Conservation (phyloP, 2,797 vertebrate species). For the Chelmon rostratus region DNA sequence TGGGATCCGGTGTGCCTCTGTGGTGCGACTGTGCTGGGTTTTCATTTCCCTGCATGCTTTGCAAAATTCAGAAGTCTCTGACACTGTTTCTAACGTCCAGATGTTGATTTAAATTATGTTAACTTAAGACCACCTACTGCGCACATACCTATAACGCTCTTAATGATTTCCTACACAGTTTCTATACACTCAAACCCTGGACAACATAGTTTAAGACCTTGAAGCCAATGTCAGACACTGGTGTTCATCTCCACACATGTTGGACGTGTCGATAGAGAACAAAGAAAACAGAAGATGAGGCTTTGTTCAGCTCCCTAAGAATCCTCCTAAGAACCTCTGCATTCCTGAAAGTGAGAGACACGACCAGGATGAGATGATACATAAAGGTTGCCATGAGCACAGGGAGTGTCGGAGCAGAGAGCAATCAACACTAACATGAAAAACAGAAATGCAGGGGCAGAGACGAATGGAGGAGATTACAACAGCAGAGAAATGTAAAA, state of each 20-base stretch:
- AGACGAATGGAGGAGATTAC: no score
- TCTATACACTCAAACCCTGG: not conserved
- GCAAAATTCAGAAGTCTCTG: not conserved
- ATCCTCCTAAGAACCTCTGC: not conserved
- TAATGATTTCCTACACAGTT: not conserved
- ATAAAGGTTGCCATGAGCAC: slow-evolving; percentile 8
- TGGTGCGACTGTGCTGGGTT: not conserved
- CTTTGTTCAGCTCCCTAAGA: not conserved
- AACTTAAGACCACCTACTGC: not conserved
- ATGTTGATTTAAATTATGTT: slow-evolving; percentile 2
- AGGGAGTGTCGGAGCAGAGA: not conserved
- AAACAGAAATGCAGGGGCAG: not conserved
- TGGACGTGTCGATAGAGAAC: not conserved
- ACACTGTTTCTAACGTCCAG: not conserved
- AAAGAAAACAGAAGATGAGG: not conserved
- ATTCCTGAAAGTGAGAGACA: slow-evolving; percentile 12
- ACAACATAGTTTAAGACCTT: not conserved
- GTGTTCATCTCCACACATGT: not conserved
- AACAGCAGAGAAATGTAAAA: not conserved
- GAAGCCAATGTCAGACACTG: not conserved
- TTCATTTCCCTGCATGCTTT: slow-evolving; percentile 3
- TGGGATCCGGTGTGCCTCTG: not conserved
- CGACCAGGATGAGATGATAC: not conserved
- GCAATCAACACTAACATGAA: not conserved
- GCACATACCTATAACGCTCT: no score